These are phyloP conservation scores for Anastatus disparis DNA, from an alignment of 1,140 invertebrate species.

Conservation along the genomic window DNA sequence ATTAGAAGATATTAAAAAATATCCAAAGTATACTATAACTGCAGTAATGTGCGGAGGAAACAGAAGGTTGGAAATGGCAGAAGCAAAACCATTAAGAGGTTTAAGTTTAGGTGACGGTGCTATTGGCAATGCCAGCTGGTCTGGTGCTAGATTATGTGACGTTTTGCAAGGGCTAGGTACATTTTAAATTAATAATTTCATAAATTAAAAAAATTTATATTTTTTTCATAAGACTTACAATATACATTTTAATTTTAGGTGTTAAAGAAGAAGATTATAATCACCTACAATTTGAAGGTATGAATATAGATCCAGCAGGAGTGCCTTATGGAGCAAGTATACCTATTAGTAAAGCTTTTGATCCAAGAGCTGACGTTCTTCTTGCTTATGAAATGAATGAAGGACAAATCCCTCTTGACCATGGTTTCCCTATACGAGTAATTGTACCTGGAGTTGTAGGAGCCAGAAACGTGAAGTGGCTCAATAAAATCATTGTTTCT, in stretches of 20 bases:
- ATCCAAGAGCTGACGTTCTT: constrained; percentile 83
- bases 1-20: constrained; percentile 81
- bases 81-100: constrained; percentile 86
- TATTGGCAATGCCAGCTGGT: constrained; percentile 94
- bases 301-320: constrained; percentile 85
- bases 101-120: constrained; percentile 90
- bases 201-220: constrained; percentile 51
- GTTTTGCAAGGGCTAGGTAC: constrained; percentile 76
- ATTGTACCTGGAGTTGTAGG: neutral
- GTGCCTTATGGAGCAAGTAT: constrained; percentile 91
- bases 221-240: too few relatives aligned
- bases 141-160: constrained; percentile 84
- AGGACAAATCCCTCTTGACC: neutral
- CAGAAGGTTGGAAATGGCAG: constrained; percentile 90
- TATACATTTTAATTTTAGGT: constrained; percentile 13
- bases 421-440: constrained; percentile 9
- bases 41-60: constrained; percentile 98
- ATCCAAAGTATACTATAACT: constrained; percentile 80
- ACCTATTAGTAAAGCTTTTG: constrained; percentile 85
- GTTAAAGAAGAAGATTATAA: constrained; percentile 41
- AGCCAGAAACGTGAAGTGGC: constrained; percentile 18
- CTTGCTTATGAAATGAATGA: constrained; percentile 60
- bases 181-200: constrained; percentile 55
- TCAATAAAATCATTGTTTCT: constrained; percentile 67
- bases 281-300: constrained; percentile 80